A percentile compares a stretch with the other conserved stretches of the same genome.
These are phyloP conservation scores for Helobdella robusta DNA, from an alignment of 2,888 invertebrate species.

Conservation along the genomic window DNA sequence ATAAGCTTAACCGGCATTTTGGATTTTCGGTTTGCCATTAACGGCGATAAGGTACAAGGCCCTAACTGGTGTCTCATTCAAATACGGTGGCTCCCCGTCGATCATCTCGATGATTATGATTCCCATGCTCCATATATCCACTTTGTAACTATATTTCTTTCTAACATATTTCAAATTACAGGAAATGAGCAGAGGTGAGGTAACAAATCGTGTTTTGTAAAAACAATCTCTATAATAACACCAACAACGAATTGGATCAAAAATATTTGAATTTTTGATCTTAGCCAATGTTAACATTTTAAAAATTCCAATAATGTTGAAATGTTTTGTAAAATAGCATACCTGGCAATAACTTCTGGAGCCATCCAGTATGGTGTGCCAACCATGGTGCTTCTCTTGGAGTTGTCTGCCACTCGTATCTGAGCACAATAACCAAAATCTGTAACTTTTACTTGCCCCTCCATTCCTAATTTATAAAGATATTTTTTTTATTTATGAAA, in stretches of 20 bases:
- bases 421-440: constrained; percentile 99
- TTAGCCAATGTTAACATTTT: too few species aligned
- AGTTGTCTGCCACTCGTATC: constrained; percentile 88
- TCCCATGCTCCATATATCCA: constrained; percentile 94
- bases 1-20: constrained; percentile 67
- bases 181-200: neutral
- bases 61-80: constrained; percentile 93
- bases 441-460: constrained; percentile 93
- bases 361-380: constrained; percentile 69
- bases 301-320: too few species aligned
- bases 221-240: neutral
- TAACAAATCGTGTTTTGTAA: neutral
- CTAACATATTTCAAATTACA: too few species aligned
- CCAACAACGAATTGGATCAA: neutral
- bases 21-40: constrained; percentile 73
- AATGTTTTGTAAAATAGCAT: too few species aligned
- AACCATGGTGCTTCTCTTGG: constrained; percentile 97
- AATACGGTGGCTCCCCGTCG: constrained; percentile 96
- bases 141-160: constrained; percentile 95
- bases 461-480: constrained; percentile 59
- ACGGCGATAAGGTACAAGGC: constrained; percentile 43
- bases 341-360: constrained; percentile 50
- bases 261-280: too few species aligned
- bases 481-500: too few species aligned
- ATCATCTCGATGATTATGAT: constrained; percentile 99